These are phyloP conservation scores for Phrynosoma blainvillii DNA, from an alignment of 2,113 vertebrate species.

Conservation along the genomic window DNA sequence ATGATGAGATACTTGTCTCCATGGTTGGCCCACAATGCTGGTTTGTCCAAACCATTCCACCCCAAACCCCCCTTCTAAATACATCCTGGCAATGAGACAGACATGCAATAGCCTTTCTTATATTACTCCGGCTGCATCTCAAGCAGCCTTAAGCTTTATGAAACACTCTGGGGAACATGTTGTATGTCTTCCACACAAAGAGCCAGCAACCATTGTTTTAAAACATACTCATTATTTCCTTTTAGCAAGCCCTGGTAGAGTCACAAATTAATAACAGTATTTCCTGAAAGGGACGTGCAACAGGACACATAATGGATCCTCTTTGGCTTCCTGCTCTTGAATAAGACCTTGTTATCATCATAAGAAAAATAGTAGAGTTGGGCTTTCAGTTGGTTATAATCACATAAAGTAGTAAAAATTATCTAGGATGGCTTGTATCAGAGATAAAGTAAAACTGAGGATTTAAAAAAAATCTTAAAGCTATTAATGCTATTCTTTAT, in stretches of 20 bases:
- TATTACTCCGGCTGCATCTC: neutral
- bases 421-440: neutral
- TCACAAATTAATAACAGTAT: conserved; percentile 31
- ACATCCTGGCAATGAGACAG: neutral
- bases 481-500: neutral
- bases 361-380: neutral
- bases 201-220: conserved; percentile 11
- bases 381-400: neutral
- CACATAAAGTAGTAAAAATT: neutral
- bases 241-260: conserved; percentile 16
- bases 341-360: conserved; percentile 39
- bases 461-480: neutral
- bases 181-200: neutral
- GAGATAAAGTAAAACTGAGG: neutral
- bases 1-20: neutral
- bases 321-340: conserved; percentile 39
- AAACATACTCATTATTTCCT: conserved; percentile 28
- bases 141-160: neutral
- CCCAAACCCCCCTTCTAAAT: neutral
- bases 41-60: neutral
- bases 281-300: conserved; percentile 59
- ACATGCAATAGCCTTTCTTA: neutral
- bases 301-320: conserved; percentile 29
- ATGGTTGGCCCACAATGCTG: neutral
- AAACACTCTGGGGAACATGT: neutral